Evolutionary conservation across 2,888 invertebrate species (phyloP).

Genomic region (Hecatera dysodea): DNA sequence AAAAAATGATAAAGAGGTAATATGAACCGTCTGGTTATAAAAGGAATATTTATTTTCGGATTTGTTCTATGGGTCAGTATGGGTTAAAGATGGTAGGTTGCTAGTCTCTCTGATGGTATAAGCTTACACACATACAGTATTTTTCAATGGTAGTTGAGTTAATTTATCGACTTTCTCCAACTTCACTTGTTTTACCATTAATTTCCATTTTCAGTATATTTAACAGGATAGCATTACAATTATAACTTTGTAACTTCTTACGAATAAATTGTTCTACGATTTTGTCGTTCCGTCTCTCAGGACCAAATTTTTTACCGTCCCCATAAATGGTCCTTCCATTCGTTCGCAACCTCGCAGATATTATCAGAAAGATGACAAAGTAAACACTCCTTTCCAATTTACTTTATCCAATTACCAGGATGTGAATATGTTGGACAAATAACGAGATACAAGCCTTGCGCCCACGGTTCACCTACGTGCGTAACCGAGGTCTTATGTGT

Average conservation of each 20-base stretch:
- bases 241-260: background rate
- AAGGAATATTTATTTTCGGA: constrained; percentile 33
- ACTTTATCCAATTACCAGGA: constrained; percentile 61
- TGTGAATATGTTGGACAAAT: constrained; percentile 59
- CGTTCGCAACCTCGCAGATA: constrained; percentile 24
- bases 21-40: constrained; percentile 10
- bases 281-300: background rate
- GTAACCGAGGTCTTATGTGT: constrained; percentile 54
- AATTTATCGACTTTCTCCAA: background rate
- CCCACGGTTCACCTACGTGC: constrained; percentile 66
- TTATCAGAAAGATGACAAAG: constrained; percentile 45
- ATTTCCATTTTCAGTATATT: background rate
- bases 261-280: background rate
- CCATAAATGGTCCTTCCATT: constrained; percentile 21
- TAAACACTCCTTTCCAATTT: constrained; percentile 62
- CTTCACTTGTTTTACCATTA: background rate
- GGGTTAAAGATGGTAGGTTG: background rate
- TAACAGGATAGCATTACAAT: background rate
- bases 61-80: background rate
- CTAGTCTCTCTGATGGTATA: background rate
- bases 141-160: background rate
- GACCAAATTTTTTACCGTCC: constrained; percentile 4
- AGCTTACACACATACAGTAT: background rate
- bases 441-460: constrained; percentile 62
- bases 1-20: constrained; percentile 15